phyloP scores from a whole-genome alignment of 2,888 invertebrate genomes.

The Cyaniris semiargus region DNA sequence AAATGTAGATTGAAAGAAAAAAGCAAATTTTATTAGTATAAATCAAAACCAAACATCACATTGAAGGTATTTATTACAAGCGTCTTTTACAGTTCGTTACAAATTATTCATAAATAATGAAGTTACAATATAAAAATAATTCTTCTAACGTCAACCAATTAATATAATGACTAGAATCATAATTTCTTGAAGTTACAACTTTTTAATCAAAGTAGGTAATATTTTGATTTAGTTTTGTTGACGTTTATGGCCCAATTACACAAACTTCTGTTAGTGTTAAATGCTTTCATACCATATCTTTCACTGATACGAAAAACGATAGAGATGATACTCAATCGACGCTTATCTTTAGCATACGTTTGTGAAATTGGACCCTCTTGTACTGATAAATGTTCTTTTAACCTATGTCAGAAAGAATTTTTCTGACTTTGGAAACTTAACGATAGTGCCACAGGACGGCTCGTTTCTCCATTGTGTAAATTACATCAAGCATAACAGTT shows the following conservation, averaged over 20 bases:
- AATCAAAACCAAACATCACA: constrained; percentile 42
- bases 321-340: too few relatives aligned
- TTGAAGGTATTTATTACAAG: constrained; percentile 25
- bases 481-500: not conserved
- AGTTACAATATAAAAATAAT: constrained; percentile 21
- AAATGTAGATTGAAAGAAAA: too few relatives aligned
- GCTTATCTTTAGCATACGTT: too few relatives aligned
- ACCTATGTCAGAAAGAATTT: not conserved
- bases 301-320: too few relatives aligned
- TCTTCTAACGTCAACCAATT: not conserved
- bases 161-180: constrained; percentile 7
- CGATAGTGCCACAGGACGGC: not conserved
- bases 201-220: not conserved
- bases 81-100: constrained; percentile 28
- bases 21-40: too few relatives aligned
- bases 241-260: too few relatives aligned
- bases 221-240: not conserved
- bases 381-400: too few relatives aligned
- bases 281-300: too few relatives aligned
- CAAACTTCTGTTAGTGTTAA: too few relatives aligned
- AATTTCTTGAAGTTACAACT: not conserved
- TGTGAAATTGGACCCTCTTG: not conserved
- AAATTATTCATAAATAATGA: not conserved
- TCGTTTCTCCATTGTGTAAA: not conserved
- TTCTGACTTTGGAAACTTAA: not conserved